Base-by-base conservation (phyloP, 2,113 vertebrate species). In the Oncorhynchus nerka region DNA sequence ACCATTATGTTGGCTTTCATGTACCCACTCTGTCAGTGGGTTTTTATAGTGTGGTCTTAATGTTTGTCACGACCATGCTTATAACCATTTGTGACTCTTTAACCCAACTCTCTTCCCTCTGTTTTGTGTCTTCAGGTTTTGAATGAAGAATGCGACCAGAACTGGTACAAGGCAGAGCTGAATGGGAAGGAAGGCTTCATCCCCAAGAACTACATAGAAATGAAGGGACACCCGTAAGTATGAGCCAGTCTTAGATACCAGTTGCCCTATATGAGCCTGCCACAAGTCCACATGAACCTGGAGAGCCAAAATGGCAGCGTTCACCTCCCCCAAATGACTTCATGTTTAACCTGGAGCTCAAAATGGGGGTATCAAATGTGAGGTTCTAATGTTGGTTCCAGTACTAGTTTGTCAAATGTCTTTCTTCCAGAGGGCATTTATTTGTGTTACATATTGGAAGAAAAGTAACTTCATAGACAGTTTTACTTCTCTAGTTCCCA, bases 161-260 rank as follows among this genome's bases (percentile, higher is more conserved):
- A 97, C 84, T 96, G 95, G 95, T 96, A 96, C 91, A 96, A 96
- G 87, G 95, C 96, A 78, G 95, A 97, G 57, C 94, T 95, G 67
- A 96, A 95, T 8, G 95, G 96, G 62, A 96, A 95, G 75, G 96
- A 97, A 0, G 95, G 96, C 84, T 96, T 97, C 86, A 95, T 97
- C 80, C 95, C 95, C 85, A 97, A 97, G 93, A 97, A 96, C 85
- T 97, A 97, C 89, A 96, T 97, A 78, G 95, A 95, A 89, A 95
- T 96, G 94, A 97, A 95, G 86, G 94, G 95, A 73, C 95, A 96
- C 81, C 93, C 92, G 95, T 97, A 92, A 97, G 95, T 22, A 65
- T 45, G 39, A 45, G 13, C 7, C 19, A n/a, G 9, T 9, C 39
- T 11, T 45, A 0, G 9, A 45, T 45, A 45, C 39, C 9, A 11